Conservation (phyloP, 1,140 invertebrate species). For the Cydia pomonella region DNA sequence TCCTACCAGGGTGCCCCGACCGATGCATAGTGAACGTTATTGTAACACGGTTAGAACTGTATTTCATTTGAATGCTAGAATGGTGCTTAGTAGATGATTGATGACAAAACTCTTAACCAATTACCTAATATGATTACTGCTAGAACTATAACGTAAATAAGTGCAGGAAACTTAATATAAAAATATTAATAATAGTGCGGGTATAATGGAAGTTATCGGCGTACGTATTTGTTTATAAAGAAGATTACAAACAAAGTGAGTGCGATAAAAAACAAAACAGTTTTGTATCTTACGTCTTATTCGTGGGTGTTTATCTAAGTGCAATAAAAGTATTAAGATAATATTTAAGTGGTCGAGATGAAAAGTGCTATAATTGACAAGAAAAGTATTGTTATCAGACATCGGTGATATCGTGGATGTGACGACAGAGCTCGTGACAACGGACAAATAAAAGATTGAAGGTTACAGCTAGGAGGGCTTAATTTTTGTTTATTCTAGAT, state of each 20-base stretch:
- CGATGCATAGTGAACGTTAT: conserved; percentile 1
- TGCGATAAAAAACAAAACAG: not conserved
- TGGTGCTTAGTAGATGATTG: not conserved
- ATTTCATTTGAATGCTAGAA: not conserved
- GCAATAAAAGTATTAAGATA: conserved; percentile 29
- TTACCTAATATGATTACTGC: not conserved
- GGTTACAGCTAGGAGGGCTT: not conserved
- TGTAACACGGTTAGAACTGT: not conserved
- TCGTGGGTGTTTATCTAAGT: conserved; percentile 13
- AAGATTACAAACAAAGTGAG: not conserved
- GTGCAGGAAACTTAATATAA: not conserved
- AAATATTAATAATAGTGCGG: not conserved
- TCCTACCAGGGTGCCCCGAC: conserved; percentile 52
- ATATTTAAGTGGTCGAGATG: conserved; percentile 23
- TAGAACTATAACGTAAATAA: too few species aligned
- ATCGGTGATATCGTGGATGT: conserved; percentile 4
- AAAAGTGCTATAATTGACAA: conserved; percentile 17
- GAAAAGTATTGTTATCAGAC: conserved; percentile 25
- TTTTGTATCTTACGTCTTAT: not conserved
- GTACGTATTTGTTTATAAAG: not conserved
- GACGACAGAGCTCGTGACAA: conserved; percentile 28
- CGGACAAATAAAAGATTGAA: conserved; percentile 27
- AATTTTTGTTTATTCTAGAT: not conserved
- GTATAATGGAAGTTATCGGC: not conserved
- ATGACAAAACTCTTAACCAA: not conserved